Conservation (phyloP, 2,888 invertebrate genomes). For the Fragum whitleyi region DNA sequence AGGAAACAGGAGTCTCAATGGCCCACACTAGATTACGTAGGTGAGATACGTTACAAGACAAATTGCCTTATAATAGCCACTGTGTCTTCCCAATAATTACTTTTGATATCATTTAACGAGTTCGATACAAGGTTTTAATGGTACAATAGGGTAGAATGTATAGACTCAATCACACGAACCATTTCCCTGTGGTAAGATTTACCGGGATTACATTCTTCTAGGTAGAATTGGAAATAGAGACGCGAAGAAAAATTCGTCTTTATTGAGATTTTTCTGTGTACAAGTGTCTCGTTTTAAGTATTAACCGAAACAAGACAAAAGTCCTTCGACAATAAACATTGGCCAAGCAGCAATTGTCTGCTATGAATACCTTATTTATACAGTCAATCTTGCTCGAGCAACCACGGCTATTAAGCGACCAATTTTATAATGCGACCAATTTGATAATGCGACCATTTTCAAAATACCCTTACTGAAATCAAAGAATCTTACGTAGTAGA, state of each 20-base stretch:
- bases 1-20: too few species aligned
- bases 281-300: background rate
- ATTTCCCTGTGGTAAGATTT: background rate
- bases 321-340: too few species aligned
- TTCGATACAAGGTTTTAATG: background rate
- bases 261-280: background rate
- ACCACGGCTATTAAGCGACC: too few species aligned
- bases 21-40: background rate
- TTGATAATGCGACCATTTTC: too few species aligned
- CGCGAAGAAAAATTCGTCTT: background rate
- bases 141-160: background rate
- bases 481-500: too few species aligned
- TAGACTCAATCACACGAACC: background rate
- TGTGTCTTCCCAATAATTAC: conserved; percentile 8
- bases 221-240: background rate
- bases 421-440: too few species aligned
- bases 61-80: background rate
- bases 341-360: too few species aligned
- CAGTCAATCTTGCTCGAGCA: too few species aligned
- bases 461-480: too few species aligned
- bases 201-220: background rate
- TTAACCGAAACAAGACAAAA: too few species aligned
- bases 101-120: conserved; percentile 10
- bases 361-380: too few species aligned
- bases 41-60: background rate